Evolutionary conservation across 2,797 vertebrate genomes (phyloP), one percentile per base, ranked within the genome.

Genomic region (Urocyon cinereoargenteus): DNA sequence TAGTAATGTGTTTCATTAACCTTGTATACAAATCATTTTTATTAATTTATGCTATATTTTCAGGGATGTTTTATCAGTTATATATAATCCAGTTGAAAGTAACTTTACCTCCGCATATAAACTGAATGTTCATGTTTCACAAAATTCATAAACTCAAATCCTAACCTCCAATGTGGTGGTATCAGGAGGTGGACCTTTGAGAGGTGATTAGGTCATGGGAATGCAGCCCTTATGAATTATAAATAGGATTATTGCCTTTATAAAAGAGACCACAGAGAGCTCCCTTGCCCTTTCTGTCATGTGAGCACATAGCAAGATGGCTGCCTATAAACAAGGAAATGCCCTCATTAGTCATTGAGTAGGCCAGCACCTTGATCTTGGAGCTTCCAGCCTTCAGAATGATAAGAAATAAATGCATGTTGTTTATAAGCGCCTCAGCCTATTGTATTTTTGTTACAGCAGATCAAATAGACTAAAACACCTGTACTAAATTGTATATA

Each of bases 1-100:
- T n/a, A 92, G 83, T 49, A 70, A 66, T n/a, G 24, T 9, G 59
- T 83, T 95, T 85, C 36, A 86, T 57, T 75, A 92, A 89, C 24
- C 66, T 83, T 64, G 28, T 51, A 8, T 40, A 79, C 55, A 86
- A 70, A 86, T 59, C 26, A 31, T 24, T 78, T 75, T 86, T 82
- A 86, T 90, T n/a, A 90, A 81, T 14, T 91, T 61, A 61, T 87
- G 5, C 59, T 70, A 1, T 83, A 91, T 78, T 61, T 91, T 91
- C 18, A 83, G 22, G 75, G n/a, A 83, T 70, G 22, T 87, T 75
- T 86, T 73, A 91, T 73, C 12, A 75, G 55, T 75, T 68, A 12
- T 77, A 7, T 61, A 68, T 22, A 77, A 36, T 40, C 59, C 15
- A n/a, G n/a, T 15, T 51, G 57, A 26, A 90, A 95, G 15, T 90